A percentile compares a stretch with the other conserved stretches of the same genome.
These are phyloP conservation scores for Melinaea marsaeus DNA, from an alignment of 2,888 invertebrate genomes.

Conservation along the genomic window DNA sequence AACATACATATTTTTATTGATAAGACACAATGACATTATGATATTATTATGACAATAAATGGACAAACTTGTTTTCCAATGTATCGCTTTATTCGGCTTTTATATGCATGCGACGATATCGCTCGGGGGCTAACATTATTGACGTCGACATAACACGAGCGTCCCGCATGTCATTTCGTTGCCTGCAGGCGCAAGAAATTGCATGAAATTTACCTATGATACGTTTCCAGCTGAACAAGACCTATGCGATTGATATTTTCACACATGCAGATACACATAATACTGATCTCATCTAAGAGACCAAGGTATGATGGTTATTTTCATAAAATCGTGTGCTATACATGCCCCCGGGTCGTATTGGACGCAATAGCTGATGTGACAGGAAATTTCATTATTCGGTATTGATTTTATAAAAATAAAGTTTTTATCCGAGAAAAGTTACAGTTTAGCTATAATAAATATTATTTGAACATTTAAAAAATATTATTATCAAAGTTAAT, in stretches of 20 bases:
- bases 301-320: slow-evolving; percentile 45
- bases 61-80: slow-evolving; percentile 19
- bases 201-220: slow-evolving; percentile 63
- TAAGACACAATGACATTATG: slow-evolving; percentile 4
- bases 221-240: slow-evolving; percentile 43
- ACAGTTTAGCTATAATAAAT: too few species aligned
- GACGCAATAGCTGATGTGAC: slow-evolving; percentile 68
- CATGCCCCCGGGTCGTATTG: slow-evolving; percentile 64
- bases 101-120: slow-evolving; percentile 44
- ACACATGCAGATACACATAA: neutral
- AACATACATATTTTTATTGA: too few species aligned
- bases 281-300: slow-evolving; percentile 16
- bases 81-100: slow-evolving; percentile 27
- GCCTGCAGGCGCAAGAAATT: slow-evolving; percentile 71
- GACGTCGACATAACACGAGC: slow-evolving; percentile 59
- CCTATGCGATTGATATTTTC: slow-evolving; percentile 30
- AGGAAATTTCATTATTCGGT: slow-evolving; percentile 69
- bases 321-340: slow-evolving; percentile 45
- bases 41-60: slow-evolving; percentile 15
- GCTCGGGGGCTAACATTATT: slow-evolving; percentile 54
- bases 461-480: too few species aligned
- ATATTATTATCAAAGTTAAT: too few species aligned
- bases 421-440: too few species aligned
- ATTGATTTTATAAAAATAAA: slow-evolving; percentile 42
- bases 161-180: slow-evolving; percentile 65